A percentile compares a stretch with the other conserved stretches of the same genome.
phyloP scores from a whole-genome alignment of 2,888 invertebrate species.

The Pollenia amentaria region DNA sequence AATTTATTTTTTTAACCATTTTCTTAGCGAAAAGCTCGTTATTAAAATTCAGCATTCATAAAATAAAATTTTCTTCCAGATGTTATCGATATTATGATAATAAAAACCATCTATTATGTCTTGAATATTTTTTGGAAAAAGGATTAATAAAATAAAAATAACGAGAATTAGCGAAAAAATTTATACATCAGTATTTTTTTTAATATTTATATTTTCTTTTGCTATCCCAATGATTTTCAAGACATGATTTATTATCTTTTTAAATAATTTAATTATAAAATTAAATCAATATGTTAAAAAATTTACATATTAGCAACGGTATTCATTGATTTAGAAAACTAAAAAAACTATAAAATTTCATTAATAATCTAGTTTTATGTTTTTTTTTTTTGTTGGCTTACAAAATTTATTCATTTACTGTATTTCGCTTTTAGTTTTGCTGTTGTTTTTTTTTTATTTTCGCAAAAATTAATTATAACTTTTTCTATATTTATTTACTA shows the following conservation, averaged over 20 bases:
- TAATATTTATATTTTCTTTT: background rate
- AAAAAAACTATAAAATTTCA: constrained; percentile 4
- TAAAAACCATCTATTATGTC: too few relatives aligned
- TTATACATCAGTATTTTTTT: too few relatives aligned
- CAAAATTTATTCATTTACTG: background rate
- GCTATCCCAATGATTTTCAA: background rate
- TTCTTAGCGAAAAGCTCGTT: too few relatives aligned
- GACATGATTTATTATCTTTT: background rate
- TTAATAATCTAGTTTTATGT: constrained; percentile 8
- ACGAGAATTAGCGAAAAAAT: too few relatives aligned
- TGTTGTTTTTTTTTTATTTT: constrained; percentile 8
- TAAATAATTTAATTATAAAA: too few relatives aligned
- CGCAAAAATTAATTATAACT: constrained; percentile 33
- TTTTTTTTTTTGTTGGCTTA: background rate
- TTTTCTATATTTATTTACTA: background rate
- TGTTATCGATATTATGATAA: too few relatives aligned
- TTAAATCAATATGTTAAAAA: background rate
- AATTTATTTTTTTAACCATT: too few relatives aligned
- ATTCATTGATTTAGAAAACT: constrained; percentile 2
- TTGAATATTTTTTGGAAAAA: too few relatives aligned
- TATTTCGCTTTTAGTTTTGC: background rate
- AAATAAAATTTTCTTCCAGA: too few relatives aligned
- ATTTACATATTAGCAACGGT: background rate
- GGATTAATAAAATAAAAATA: too few relatives aligned
- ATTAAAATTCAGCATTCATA: too few relatives aligned